Percentiles rank a stretch among this genome's conserved stretches.
These are phyloP conservation scores for Drosophila neotestacea DNA, from an alignment of 2,888 invertebrate genomes.

Conservation along the genomic window DNA sequence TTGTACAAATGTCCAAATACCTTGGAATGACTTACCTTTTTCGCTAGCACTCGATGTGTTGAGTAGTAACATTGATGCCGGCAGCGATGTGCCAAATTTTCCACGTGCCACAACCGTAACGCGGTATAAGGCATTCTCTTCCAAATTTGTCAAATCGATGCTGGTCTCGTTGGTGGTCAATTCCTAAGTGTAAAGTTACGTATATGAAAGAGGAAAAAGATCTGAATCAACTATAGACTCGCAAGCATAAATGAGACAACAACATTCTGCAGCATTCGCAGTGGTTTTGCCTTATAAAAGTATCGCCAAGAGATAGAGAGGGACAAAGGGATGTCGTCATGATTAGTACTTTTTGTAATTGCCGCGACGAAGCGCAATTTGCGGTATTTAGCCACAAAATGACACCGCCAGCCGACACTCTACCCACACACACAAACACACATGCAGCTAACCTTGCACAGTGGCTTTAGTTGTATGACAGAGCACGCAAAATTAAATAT, in stretches of 20 bases:
- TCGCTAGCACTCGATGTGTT: constrained; percentile 86
- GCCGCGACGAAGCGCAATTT: constrained; percentile 75
- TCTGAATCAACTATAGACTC: constrained; percentile 12
- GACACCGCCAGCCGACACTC: constrained; percentile 55
- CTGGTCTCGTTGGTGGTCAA: constrained; percentile 89
- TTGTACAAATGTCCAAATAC: constrained; percentile 24
- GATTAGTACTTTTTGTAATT: constrained; percentile 77
- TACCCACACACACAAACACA: constrained; percentile 3
- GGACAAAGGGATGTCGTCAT: constrained; percentile 51
- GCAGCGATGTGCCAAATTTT: constrained; percentile 91
- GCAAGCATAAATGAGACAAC: constrained; percentile 5
- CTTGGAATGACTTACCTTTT: constrained; percentile 69
- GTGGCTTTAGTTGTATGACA: too few species aligned
- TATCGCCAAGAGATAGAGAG: background rate
- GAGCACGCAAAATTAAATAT: too few species aligned
- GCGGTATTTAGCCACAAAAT: constrained; percentile 78
- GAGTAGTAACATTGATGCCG: constrained; percentile 92
- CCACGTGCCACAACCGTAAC: constrained; percentile 93
- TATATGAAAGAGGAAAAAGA: constrained; percentile 23
- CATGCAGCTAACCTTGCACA: background rate
- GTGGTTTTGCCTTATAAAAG: constrained; percentile 12
- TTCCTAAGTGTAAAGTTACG: constrained; percentile 86
- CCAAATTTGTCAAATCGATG: constrained; percentile 88
- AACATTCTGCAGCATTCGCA: constrained; percentile 21
- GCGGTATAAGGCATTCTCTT: constrained; percentile 90